Percentiles rank a stretch among this genome's conserved stretches.
phyloP scores from a whole-genome alignment of 2,797 vertebrate genomes.

The Heteromormyrus szaboi region DNA sequence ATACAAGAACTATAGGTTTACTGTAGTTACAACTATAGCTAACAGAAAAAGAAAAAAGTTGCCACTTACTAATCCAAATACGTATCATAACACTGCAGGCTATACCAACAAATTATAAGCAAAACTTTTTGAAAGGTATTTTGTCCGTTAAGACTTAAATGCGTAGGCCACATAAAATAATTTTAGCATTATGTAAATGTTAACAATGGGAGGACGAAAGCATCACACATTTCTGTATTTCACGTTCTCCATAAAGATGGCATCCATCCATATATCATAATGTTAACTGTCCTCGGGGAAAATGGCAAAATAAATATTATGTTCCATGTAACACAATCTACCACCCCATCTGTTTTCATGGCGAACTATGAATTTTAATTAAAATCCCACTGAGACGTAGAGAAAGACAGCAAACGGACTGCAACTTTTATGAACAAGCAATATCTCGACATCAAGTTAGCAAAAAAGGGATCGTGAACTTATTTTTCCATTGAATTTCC shows the following conservation, averaged over 20 bases:
- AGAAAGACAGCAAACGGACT: conserved; percentile 11
- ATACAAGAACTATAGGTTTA: neutral
- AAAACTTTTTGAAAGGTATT: neutral
- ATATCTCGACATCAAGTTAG: neutral
- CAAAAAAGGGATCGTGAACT: neutral
- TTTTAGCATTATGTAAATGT: neutral
- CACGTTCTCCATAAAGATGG: conserved; percentile 29
- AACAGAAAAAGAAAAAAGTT: neutral
- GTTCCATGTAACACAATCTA: conserved; percentile 35
- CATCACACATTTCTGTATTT: neutral
- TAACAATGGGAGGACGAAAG: neutral
- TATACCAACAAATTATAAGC: neutral
- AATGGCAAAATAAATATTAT: conserved; percentile 35
- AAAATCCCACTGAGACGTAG: conserved; percentile 37
- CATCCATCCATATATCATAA: conserved; percentile 39
- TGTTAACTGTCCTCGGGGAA: conserved; percentile 35
- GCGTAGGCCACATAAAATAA: neutral
- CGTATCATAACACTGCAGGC: neutral
- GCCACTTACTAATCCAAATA: neutral
- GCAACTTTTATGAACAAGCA: conserved; percentile 11
- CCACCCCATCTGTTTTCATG: conserved; percentile 43
- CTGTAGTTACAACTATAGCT: neutral
- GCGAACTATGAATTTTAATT: conserved; percentile 44
- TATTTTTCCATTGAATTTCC: neutral
- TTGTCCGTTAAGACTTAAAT: neutral